Conservation (phyloP, 2,113 vertebrate genomes). For the Cranoglanis bouderius region DNA sequence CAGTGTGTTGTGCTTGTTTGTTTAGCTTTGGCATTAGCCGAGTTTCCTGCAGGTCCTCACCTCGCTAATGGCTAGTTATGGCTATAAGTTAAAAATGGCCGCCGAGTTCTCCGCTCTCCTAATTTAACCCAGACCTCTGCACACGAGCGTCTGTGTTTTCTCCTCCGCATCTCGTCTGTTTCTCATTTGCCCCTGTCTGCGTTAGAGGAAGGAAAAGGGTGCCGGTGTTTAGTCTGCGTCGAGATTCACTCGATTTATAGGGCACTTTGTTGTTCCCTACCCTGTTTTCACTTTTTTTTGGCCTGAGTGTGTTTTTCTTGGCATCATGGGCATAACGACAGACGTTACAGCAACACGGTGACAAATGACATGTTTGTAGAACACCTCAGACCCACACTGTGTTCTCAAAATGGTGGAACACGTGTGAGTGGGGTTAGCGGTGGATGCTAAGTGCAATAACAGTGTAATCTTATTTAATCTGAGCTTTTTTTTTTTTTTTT, state of each 20-base stretch:
- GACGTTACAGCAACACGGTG: not conserved
- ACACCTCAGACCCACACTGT: not conserved
- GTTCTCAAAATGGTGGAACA: not conserved
- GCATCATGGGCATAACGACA: not conserved
- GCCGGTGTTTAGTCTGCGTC: slow-evolving; percentile 48
- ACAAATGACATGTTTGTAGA: not conserved
- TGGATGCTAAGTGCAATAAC: not conserved
- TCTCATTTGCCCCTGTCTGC: slow-evolving; percentile 2
- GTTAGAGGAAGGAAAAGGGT: slow-evolving; percentile 42
- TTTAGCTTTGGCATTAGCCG: not conserved
- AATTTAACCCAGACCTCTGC: slow-evolving; percentile 6
- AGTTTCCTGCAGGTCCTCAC: slow-evolving; percentile 6
- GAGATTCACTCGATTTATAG: slow-evolving; percentile 28
- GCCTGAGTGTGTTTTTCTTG: not conserved
- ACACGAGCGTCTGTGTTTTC: slow-evolving; percentile 30
- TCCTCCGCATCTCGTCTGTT: slow-evolving; percentile 21
- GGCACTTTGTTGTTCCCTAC: slow-evolving; percentile 20
- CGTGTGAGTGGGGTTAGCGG: not conserved
- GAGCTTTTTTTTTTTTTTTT: not conserved
- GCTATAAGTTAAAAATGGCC: not conserved
- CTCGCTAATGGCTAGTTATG: slow-evolving; percentile 21
- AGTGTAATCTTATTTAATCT: not conserved
- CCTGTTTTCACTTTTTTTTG: not conserved
- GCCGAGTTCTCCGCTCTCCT: not conserved
- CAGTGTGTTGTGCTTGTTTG: not conserved